Percentiles rank a stretch among this genome's conserved stretches.
phyloP scores from a whole-genome alignment of 1,140 invertebrate species.

The Probaryconus sp. region DNA sequence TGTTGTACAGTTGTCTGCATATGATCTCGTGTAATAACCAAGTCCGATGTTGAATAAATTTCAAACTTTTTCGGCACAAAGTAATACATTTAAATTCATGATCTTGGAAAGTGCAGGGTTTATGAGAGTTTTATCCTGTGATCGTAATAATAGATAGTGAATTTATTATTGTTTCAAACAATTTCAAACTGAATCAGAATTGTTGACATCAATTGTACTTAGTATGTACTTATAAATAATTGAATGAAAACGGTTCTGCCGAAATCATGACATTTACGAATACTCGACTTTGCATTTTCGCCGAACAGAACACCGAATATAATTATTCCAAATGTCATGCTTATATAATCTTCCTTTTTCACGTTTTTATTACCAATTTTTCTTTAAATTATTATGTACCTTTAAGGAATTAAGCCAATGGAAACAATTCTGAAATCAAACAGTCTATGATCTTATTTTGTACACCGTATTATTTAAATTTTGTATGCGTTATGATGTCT shows the following conservation, averaged over 20 bases:
- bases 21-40: conserved; percentile 19
- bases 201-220: conserved; percentile 25
- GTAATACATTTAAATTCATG: too few relatives aligned
- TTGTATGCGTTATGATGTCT: conserved; percentile 19
- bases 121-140: conserved; percentile 17
- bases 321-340: too few relatives aligned
- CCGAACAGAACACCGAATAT: too few relatives aligned
- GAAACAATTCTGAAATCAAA: conserved; percentile 20
- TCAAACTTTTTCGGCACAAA: background rate
- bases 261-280: too few relatives aligned
- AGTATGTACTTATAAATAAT: conserved; percentile 7
- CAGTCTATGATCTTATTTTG: too few relatives aligned
- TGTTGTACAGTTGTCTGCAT: conserved; percentile 1
- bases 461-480: background rate
- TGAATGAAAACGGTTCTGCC: background rate
- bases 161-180: conserved; percentile 14
- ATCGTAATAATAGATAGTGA: conserved; percentile 20
- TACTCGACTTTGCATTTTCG: too few relatives aligned
- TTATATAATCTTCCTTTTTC: too few relatives aligned
- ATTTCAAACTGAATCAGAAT: conserved; percentile 19
- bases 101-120: conserved; percentile 25
- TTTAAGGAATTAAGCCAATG: too few relatives aligned
- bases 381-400: too few relatives aligned
- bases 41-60: background rate
- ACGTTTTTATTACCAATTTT: too few relatives aligned